Evolutionary conservation across 2,113 vertebrate genomes (phyloP).

Genomic region (Gallinago media): DNA sequence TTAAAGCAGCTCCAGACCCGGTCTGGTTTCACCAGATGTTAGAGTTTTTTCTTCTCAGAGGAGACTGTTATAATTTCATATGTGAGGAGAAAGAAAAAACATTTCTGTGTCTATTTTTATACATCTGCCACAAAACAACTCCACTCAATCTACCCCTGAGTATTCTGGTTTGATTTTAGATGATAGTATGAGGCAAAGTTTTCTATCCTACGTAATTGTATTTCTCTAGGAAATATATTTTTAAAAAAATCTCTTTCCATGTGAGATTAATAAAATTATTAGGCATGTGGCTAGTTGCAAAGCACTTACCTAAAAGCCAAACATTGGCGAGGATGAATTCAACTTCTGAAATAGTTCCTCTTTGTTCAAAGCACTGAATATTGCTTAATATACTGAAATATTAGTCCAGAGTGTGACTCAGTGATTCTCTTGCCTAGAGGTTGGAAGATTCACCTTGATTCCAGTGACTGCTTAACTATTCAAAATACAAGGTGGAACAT

Average conservation of each 20-base stretch:
- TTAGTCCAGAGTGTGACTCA: not conserved
- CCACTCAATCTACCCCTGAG: not conserved
- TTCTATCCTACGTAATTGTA: not conserved
- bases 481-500: not conserved
- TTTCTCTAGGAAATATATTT: not conserved
- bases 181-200: not conserved
- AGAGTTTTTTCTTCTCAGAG: not conserved
- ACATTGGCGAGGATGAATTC: not conserved
- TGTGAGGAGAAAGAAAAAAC: not conserved
- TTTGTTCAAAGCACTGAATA: not conserved
- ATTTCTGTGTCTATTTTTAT: not conserved
- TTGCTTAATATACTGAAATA: not conserved
- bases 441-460: not conserved
- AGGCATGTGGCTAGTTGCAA: not conserved
- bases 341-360: not conserved
- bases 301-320: not conserved
- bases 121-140: not conserved
- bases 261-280: not conserved
- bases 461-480: not conserved
- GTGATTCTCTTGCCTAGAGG: not conserved
- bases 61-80: not conserved
- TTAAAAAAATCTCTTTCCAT: not conserved
- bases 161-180: not conserved
- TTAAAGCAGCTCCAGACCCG: not conserved
- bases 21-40: not conserved